Percentiles rank a stretch among this genome's conserved stretches.
Conservation (phyloP, 2,797 vertebrate species). For the Sebastes taczanowskii region DNA sequence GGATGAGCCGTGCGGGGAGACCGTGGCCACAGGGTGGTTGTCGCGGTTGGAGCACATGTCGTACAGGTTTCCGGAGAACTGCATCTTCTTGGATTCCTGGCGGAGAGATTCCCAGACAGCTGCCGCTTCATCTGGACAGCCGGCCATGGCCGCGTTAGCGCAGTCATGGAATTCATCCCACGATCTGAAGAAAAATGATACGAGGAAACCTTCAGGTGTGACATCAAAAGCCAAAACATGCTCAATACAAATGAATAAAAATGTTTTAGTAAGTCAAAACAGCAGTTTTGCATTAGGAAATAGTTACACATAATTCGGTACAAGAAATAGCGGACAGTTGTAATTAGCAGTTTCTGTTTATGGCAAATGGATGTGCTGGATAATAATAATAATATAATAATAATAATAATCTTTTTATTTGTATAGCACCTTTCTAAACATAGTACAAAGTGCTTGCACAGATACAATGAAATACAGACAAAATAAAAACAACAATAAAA, state of each 20-base stretch:
- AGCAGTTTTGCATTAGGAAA: not conserved
- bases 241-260: not conserved
- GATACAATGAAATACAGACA: too few species aligned
- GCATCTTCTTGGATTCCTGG: slow-evolving; percentile 90
- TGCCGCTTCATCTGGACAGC: slow-evolving; percentile 88
- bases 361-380: not conserved
- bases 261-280: not conserved
- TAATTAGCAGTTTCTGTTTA: not conserved
- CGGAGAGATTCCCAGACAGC: slow-evolving; percentile 93
- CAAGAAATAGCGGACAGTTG: not conserved
- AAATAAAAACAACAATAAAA: too few species aligned
- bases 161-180: slow-evolving; percentile 94
- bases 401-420: too few species aligned
- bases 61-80: slow-evolving; percentile 92
- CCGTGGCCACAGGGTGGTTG: slow-evolving; percentile 51
- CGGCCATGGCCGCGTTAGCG: slow-evolving; percentile 85
- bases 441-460: too few species aligned
- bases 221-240: not conserved
- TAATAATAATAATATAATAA: too few species aligned
- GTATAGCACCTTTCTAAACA: too few species aligned
- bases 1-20: slow-evolving; percentile 39
- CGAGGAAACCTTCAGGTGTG: not conserved
- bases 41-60: slow-evolving; percentile 86
- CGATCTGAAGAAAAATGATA: slow-evolving; percentile 77
- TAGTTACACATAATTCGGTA: not conserved